Evolutionary conservation across 1,140 invertebrate genomes (phyloP).

Genomic region (Fopius arisanus): DNA sequence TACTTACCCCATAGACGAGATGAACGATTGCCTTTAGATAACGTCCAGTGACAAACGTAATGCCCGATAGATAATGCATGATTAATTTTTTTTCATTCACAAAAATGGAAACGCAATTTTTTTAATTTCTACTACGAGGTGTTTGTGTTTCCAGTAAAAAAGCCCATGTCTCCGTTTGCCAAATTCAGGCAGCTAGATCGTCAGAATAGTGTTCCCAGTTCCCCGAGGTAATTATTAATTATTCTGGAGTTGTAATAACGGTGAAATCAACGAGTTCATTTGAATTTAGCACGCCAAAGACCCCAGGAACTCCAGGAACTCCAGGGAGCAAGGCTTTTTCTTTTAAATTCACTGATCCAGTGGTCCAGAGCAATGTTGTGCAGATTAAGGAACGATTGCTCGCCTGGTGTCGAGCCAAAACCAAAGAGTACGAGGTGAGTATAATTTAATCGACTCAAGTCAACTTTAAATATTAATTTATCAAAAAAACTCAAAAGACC

Average conservation of each 20-base stretch:
- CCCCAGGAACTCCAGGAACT: constrained; percentile 47
- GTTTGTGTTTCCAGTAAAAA: constrained; percentile 67
- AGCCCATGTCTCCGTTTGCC: constrained; percentile 83
- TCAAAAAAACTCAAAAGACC: too few species aligned
- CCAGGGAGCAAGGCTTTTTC: constrained; percentile 60
- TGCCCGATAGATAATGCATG: constrained; percentile 11
- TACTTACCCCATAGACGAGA: constrained; percentile 6
- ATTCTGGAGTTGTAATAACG: neutral
- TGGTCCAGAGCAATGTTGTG: constrained; percentile 84
- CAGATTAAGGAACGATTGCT: constrained; percentile 96
- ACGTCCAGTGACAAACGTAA: neutral
- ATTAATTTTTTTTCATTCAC: constrained; percentile 7
- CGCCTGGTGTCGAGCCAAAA: constrained; percentile 95
- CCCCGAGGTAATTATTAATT: constrained; percentile 72
- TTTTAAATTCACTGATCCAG: constrained; percentile 88
- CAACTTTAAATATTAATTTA: too few species aligned
- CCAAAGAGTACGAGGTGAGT: constrained; percentile 92
- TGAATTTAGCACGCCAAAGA: constrained; percentile 53
- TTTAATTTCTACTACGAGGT: neutral
- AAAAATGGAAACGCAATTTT: neutral
- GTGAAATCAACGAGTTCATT: constrained; percentile 16
- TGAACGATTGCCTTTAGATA: neutral
- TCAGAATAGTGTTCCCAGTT: constrained; percentile 76
- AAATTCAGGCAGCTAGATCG: constrained; percentile 91
- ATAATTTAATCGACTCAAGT: too few species aligned